Evolutionary conservation across 2,113 vertebrate genomes (phyloP).

Genomic region (Trichomycterus rosablanca): DNA sequence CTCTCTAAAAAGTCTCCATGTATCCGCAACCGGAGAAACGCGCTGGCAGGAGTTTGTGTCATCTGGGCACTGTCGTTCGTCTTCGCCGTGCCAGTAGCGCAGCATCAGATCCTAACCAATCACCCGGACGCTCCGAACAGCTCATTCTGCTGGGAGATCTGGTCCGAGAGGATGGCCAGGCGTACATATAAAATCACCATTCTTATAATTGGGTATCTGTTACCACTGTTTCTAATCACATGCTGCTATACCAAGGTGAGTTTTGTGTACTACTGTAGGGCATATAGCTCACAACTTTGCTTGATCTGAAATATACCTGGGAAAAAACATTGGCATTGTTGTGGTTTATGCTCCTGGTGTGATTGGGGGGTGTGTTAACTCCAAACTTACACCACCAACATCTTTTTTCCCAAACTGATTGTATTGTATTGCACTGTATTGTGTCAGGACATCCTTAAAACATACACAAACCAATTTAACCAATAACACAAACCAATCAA

Average conservation of each 20-base stretch:
- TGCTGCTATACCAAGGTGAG: constrained; percentile 79
- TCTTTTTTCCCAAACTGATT: too few relatives aligned
- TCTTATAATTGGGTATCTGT: constrained; percentile 73
- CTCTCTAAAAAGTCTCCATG: constrained; percentile 60
- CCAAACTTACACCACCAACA: too few relatives aligned
- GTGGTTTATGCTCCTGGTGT: too few relatives aligned
- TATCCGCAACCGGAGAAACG: constrained; percentile 68
- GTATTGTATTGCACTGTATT: too few relatives aligned
- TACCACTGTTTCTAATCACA: constrained; percentile 78
- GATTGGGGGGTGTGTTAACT: too few relatives aligned
- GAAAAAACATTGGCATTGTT: too few relatives aligned
- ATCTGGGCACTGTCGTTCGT: constrained; percentile 74
- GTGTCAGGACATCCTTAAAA: too few relatives aligned
- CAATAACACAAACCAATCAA: too few relatives aligned
- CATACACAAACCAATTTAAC: too few relatives aligned
- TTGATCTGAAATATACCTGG: too few relatives aligned
- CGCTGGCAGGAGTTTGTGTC: constrained; percentile 56
- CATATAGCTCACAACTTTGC: too few relatives aligned
- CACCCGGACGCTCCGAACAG: constrained; percentile 72
- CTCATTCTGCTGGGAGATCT: constrained; percentile 81
- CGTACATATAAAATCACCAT: constrained; percentile 68
- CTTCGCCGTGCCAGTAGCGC: constrained; percentile 72
- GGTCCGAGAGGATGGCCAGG: constrained; percentile 58
- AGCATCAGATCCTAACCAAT: constrained; percentile 66
- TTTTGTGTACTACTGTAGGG: not conserved